Evolutionary conservation across 2,888 invertebrate species (phyloP).

Genomic region (Archaeoteleia sp.): DNA sequence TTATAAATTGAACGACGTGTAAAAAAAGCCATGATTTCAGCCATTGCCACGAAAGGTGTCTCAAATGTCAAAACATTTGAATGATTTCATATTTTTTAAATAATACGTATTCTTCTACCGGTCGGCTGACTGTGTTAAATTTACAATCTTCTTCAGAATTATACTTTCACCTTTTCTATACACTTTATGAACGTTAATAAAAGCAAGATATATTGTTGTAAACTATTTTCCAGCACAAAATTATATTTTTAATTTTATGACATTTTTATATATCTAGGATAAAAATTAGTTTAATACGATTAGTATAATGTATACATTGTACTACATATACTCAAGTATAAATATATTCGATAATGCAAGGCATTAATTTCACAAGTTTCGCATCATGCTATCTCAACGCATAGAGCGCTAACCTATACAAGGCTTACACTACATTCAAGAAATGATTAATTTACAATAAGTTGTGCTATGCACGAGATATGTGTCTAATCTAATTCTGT

Average conservation of each 20-base stretch:
- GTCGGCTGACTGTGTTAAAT: slow-evolving; percentile 33
- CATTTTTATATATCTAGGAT: too few relatives aligned
- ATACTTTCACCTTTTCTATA: not conserved
- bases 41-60: too few relatives aligned
- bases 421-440: slow-evolving; percentile 25
- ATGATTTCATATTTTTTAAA: too few relatives aligned
- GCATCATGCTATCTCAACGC: slow-evolving; percentile 37
- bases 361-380: slow-evolving; percentile 22
- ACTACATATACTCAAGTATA: slow-evolving; percentile 17
- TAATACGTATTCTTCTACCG: slow-evolving; percentile 25
- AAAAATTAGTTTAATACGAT: not conserved
- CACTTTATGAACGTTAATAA: not conserved
- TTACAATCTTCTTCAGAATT: not conserved
- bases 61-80: too few relatives aligned
- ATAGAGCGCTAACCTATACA: slow-evolving; percentile 30
- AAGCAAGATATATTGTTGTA: too few relatives aligned
- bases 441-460: slow-evolving; percentile 28
- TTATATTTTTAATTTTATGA: too few relatives aligned
- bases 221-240: too few relatives aligned
- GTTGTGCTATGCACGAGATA: slow-evolving; percentile 25
- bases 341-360: slow-evolving; percentile 28
- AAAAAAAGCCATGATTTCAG: too few relatives aligned
- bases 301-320: slow-evolving; percentile 3
- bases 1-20: too few relatives aligned
- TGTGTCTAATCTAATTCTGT: slow-evolving; percentile 28